These are phyloP conservation scores for Tyrannus savana DNA, from an alignment of 2,113 vertebrate genomes.

Conservation along the genomic window DNA sequence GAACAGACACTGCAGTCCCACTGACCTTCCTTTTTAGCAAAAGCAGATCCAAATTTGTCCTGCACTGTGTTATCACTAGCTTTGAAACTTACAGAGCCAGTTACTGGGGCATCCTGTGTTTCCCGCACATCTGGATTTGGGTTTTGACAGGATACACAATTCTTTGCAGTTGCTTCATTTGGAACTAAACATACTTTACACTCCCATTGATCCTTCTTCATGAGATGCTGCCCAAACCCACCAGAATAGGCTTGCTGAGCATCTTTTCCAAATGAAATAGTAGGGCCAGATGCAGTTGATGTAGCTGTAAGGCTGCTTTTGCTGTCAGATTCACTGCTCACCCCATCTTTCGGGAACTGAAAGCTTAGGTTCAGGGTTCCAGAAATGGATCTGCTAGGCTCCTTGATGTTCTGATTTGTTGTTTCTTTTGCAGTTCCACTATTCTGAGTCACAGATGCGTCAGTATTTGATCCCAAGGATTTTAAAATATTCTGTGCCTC, in stretches of 20 bases:
- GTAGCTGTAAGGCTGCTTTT: neutral
- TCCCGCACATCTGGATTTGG: constrained; percentile 56
- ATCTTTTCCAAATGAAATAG: constrained; percentile 77
- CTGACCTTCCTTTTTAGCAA: constrained; percentile 81
- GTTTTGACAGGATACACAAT: constrained; percentile 80
- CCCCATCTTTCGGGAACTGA: constrained; percentile 80
- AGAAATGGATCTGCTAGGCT: constrained; percentile 46
- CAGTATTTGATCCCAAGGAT: constrained; percentile 40
- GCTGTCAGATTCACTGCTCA: constrained; percentile 55
- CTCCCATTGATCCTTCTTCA: constrained; percentile 85
- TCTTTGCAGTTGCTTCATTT: constrained; percentile 74
- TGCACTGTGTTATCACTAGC: neutral
- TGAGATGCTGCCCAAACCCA: constrained; percentile 73
- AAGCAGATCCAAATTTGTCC: constrained; percentile 66
- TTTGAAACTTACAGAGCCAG: constrained; percentile 51
- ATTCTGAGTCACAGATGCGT: neutral
- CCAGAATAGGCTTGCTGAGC: constrained; percentile 19
- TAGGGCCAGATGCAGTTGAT: neutral
- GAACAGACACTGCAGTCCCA: constrained; percentile 84
- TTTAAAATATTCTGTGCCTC: constrained; percentile 84
- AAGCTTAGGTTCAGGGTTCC: constrained; percentile 71
- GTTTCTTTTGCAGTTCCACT: constrained; percentile 48
- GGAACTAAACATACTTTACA: constrained; percentile 80
- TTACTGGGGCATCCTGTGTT: neutral
- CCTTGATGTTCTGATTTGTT: constrained; percentile 38